A percentile compares a stretch with the other conserved stretches of the same genome.
Conservation (phyloP, 2,797 vertebrate genomes). For the Malurus splendens region DNA sequence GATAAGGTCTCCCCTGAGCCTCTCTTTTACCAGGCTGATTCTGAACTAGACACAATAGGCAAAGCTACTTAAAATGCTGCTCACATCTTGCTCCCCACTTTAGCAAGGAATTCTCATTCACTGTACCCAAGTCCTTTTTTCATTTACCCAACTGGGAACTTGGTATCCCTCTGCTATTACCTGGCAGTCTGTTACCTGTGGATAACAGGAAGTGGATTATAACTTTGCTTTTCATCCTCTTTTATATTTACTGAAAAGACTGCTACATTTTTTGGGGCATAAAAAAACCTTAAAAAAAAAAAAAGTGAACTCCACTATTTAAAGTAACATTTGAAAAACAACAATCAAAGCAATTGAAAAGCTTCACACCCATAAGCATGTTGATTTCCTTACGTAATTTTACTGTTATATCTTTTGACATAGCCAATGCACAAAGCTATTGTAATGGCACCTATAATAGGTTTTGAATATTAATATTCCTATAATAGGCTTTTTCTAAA, state of each 20-base stretch:
- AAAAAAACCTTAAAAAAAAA: background rate
- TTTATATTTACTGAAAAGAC: background rate
- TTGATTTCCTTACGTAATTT: background rate
- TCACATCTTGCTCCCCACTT: background rate
- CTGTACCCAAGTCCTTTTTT: background rate
- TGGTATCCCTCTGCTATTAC: background rate
- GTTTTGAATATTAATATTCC: background rate
- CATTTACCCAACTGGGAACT: background rate
- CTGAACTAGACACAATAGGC: background rate
- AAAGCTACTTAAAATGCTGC: background rate
- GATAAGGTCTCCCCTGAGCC: background rate
- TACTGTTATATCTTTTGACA: background rate
- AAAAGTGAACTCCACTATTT: background rate
- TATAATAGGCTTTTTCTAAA: background rate
- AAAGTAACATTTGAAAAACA: background rate
- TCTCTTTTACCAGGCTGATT: background rate
- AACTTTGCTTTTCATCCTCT: background rate
- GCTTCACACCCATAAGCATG: background rate
- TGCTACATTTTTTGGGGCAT: background rate
- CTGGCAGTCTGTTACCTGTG: background rate
- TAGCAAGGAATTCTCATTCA: background rate
- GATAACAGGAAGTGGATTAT: background rate
- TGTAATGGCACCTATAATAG: background rate
- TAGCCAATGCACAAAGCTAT: background rate
- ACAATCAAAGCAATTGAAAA: background rate